Conservation (phyloP, 2,888 invertebrate genomes). For the Polymixis lichenea region DNA sequence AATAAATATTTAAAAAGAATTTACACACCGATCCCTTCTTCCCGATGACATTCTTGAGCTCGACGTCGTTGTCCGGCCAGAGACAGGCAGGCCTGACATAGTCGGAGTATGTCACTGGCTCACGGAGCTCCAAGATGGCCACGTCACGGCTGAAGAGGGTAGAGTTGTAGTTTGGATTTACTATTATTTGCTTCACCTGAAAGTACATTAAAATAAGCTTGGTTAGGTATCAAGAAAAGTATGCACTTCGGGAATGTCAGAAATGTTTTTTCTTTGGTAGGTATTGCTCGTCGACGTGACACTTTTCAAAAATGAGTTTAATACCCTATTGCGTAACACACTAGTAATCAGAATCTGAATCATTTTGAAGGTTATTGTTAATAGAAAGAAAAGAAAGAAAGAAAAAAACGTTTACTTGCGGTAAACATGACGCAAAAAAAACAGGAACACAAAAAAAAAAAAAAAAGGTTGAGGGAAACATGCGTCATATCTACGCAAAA, state of each 20-base stretch:
- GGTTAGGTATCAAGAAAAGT: background rate
- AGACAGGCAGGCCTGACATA: conserved; percentile 91
- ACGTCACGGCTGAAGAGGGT: conserved; percentile 90
- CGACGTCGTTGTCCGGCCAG: conserved; percentile 88
- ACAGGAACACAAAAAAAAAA: too few relatives aligned
- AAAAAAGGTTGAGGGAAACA: too few relatives aligned
- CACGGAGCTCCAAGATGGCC: conserved; percentile 89
- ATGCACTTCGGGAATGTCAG: background rate
- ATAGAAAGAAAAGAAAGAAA: too few relatives aligned
- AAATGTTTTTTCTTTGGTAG: too few relatives aligned
- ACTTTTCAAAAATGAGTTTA: too few relatives aligned
- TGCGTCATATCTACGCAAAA: too few relatives aligned
- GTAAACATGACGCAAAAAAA: too few relatives aligned
- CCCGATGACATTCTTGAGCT: conserved; percentile 84
- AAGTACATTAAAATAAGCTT: conserved; percentile 22
- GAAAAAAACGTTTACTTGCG: too few relatives aligned
- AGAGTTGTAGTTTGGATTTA: conserved; percentile 91
- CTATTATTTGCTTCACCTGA: conserved; percentile 85
- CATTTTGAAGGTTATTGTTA: too few relatives aligned
- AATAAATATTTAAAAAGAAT: background rate
- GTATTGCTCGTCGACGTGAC: too few relatives aligned
- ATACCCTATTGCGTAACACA: too few relatives aligned
- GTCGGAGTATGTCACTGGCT: conserved; percentile 86
- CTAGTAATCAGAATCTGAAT: too few relatives aligned
- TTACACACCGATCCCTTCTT: conserved; percentile 87